Conservation (phyloP, 2,797 vertebrate genomes). For the Lutjanus argentimaculatus region DNA sequence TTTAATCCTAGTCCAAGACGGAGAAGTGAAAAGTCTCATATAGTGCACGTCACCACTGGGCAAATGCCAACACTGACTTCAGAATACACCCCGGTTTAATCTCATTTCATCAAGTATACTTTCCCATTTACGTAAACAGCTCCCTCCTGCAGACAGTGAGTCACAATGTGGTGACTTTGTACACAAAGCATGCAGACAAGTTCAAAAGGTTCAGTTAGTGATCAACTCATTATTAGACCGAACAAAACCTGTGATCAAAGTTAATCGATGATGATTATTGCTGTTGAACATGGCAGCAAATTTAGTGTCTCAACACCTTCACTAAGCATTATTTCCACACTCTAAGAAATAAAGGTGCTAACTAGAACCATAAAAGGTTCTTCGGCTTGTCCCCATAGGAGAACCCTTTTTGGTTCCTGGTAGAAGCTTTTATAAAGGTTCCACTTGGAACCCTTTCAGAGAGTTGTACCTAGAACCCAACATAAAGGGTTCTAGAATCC, state of each 20-base stretch:
- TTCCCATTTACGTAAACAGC: conserved; percentile 29
- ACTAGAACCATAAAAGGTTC: no score
- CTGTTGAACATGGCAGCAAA: conserved; percentile 21
- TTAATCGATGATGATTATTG: conserved; percentile 10
- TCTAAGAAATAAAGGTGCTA: no score
- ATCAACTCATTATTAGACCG: conserved; percentile 34
- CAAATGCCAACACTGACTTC: conserved; percentile 48
- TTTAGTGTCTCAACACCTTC: conserved; percentile 19
- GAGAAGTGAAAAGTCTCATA: conserved; percentile 37
- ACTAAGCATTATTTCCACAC: background rate
- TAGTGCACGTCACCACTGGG: conserved; percentile 33
- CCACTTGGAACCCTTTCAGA: no score
- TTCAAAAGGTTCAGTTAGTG: conserved; percentile 17
- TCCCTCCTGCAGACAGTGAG: conserved; percentile 39
- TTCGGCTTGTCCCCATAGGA: no score
- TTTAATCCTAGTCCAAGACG: conserved; percentile 63
- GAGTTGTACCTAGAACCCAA: no score
- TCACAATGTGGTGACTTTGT: conserved; percentile 37
- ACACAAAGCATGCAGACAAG: conserved; percentile 19
- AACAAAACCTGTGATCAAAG: conserved; percentile 34
- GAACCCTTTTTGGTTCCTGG: no score
- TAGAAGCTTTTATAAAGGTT: no score
- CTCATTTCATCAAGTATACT: conserved; percentile 47
- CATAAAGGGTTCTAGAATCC: no score
- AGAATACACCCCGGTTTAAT: conserved; percentile 39